Base-by-base conservation (phyloP, 2,113 vertebrate species). In the Forbesichthys agassizii region DNA sequence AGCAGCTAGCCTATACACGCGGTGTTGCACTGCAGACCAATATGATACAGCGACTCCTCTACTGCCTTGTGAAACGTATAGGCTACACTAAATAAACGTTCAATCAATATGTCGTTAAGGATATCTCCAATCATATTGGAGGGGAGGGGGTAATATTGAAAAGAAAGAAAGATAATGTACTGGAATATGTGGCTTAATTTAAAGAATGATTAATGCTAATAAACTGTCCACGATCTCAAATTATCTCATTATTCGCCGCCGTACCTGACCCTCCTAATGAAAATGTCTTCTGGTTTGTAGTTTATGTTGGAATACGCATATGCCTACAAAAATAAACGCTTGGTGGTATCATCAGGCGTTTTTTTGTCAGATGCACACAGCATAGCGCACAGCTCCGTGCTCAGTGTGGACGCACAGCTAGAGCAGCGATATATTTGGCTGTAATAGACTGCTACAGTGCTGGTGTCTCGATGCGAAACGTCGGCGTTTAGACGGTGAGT, bases 211-310 rank as follows among this genome's bases (percentile, higher is more conserved):
- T 3, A 27, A 27, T 27, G 27, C 2, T 2, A 27, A 27, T 42
- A 42, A 42, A 42, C 36, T 42, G 36, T 42, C 36, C 36, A 42
- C 7, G 36, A 42, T 42, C 4, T 42, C 36, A 42, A 42, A 42
- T 42, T 5, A 42, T 42, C 3, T 42, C 36, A 42, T 42, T 42
- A 42, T 42, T 8, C 36, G 7, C 36, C 36, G 36, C 49, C 51
- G 16, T 33, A 11, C 27, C 47, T 57, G 71, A 72, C 65, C 18
- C 36, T 11, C 48, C 47, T 71, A 61, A 82, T 80, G 73, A 81
- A 83, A 85, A 89, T 86, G 84, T 84, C 88, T 66, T 75, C 82
- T 83, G 79, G 84, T 83, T 89, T 86, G 84, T 86, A 90, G 85
- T 88, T 85, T 84, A 80, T 86, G 69, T 86, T 81, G 80, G 78